Evolutionary conservation across 1,140 invertebrate species (phyloP).

Genomic region (Sinonovacula constricta): DNA sequence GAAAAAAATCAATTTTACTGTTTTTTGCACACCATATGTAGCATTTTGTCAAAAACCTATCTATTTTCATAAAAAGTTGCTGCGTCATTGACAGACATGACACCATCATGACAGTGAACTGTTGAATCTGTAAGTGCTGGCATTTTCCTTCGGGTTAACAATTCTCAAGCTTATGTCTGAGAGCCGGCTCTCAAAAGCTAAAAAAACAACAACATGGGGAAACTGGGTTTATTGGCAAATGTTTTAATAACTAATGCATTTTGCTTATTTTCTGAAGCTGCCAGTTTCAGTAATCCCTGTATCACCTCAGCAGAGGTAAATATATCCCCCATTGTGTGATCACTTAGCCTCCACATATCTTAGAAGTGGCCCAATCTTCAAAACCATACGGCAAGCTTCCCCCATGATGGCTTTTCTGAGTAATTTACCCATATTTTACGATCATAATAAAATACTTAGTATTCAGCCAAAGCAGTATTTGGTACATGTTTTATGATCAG

Average conservation of each 20-base stretch:
- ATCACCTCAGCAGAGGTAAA: constrained; percentile 17
- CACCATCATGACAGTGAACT: too few species aligned
- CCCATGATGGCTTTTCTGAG: constrained; percentile 24
- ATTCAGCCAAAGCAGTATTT: constrained; percentile 44
- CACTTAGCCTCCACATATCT: constrained; percentile 39
- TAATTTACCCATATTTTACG: constrained; percentile 51
- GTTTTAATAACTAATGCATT: neutral
- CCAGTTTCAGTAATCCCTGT: constrained; percentile 26
- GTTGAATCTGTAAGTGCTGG: too few species aligned
- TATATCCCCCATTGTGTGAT: constrained; percentile 16
- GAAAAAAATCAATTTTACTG: too few species aligned
- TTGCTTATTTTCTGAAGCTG: too few species aligned
- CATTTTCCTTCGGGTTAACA: too few species aligned
- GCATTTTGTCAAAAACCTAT: too few species aligned
- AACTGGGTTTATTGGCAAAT: neutral
- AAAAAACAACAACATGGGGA: too few species aligned
- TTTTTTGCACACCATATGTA: too few species aligned
- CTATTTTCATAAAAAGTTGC: too few species aligned
- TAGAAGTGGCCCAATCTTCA: constrained; percentile 34
- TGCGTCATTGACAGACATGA: too few species aligned
- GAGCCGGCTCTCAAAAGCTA: too few species aligned
- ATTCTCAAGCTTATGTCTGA: too few species aligned
- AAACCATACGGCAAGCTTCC: constrained; percentile 34
- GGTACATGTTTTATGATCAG: constrained; percentile 51
- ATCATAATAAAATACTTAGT: constrained; percentile 56